Evolutionary conservation across 2,113 vertebrate species (phyloP).

Genomic region (Circaetus cinerascens): DNA sequence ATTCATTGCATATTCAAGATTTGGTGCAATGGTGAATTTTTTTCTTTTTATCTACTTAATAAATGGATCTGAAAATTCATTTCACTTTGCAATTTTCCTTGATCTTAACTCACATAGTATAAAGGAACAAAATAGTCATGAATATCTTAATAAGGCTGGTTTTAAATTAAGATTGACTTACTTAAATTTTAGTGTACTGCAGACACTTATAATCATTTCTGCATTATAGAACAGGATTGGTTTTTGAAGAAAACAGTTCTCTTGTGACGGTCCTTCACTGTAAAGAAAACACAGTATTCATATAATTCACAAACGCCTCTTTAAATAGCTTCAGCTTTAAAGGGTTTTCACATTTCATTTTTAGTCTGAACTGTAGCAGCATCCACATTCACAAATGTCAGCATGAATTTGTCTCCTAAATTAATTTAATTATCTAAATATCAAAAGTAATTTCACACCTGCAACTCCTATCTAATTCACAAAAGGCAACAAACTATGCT

Average conservation of each 20-base stretch:
- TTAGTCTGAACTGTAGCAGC: not conserved
- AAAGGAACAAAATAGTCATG: not conserved
- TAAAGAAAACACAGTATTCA: not conserved
- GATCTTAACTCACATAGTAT: not conserved
- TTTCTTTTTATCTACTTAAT: not conserved
- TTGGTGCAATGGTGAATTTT: not conserved
- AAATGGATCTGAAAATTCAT: not conserved
- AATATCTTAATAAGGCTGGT: not conserved
- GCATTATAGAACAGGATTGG: not conserved
- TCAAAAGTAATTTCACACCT: slow-evolving; percentile 43
- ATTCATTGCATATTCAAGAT: not conserved
- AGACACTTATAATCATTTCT: not conserved
- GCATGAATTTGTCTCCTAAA: not conserved
- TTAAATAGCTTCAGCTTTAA: not conserved
- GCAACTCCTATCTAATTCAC: not conserved
- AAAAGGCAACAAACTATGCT: not conserved
- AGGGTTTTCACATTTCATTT: not conserved
- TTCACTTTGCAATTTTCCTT: not conserved
- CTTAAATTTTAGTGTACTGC: not conserved
- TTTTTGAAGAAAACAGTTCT: not conserved
- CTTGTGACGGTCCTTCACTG: not conserved
- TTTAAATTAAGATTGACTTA: not conserved
- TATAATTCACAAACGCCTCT: not conserved
- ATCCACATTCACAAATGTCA: slow-evolving; percentile 8
- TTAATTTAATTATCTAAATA: slow-evolving; percentile 55